Percentiles rank a stretch among this genome's conserved stretches.
These are phyloP conservation scores for Pentamera pediparva DNA, from an alignment of 53 echinoderm and acorn worm genomes.

Conservation along the genomic window DNA sequence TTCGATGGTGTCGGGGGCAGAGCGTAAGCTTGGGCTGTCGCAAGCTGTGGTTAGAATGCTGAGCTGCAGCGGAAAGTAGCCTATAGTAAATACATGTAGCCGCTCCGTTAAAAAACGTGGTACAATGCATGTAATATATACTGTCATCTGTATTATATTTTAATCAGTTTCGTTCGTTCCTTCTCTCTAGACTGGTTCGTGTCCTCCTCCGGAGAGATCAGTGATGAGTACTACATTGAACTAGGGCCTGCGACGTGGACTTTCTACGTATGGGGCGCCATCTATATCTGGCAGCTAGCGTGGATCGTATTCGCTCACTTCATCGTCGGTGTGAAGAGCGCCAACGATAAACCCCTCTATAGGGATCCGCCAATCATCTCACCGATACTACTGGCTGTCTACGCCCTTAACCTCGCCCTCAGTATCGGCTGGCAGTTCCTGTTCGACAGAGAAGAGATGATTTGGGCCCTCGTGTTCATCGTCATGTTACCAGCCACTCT, in stretches of 20 bases:
- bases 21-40: no score
- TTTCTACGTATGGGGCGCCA: slow-evolving; percentile 74
- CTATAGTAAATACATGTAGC: no score
- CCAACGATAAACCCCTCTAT: slow-evolving; percentile 49
- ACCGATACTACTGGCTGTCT: slow-evolving; percentile 41
- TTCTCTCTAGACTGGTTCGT: slow-evolving; percentile 54
- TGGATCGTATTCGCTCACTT: slow-evolving; percentile 57
- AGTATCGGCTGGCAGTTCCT: slow-evolving; percentile 69
- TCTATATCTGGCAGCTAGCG: slow-evolving; percentile 58
- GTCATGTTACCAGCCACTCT: slow-evolving; percentile 44
- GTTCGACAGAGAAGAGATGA: slow-evolving; percentile 52
- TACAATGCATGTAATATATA: no score
- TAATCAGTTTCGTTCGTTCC: no score
- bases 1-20: no score
- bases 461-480: slow-evolving; percentile 48
- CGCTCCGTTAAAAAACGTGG: no score
- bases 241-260: slow-evolving; percentile 77
- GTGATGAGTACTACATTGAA: slow-evolving; percentile 60
- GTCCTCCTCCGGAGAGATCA: slow-evolving; percentile 59
- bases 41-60: no score
- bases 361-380: slow-evolving; percentile 57
- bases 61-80: no score
- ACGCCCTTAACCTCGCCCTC: slow-evolving; percentile 55
- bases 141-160: no score
- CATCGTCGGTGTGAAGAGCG: slow-evolving; percentile 47